Evolutionary conservation across 2,797 vertebrate genomes (phyloP).

Genomic region (Thamnophis elegans): DNA sequence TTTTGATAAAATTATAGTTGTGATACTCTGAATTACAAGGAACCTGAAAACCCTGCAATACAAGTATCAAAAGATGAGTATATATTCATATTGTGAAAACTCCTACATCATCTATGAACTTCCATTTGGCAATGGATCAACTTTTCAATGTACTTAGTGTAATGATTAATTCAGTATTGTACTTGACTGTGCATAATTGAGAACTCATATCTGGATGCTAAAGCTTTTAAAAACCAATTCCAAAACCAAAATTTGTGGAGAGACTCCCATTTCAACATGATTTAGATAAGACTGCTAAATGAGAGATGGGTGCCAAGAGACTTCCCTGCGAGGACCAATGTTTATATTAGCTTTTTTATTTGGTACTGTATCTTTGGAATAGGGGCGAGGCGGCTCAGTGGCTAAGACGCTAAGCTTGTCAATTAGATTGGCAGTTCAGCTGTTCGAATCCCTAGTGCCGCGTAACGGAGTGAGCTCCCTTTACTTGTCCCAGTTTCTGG

Average conservation of each 20-base stretch:
- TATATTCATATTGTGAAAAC: not conserved
- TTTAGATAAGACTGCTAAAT: not conserved
- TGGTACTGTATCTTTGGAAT: not conserved
- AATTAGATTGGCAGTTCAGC: too few species aligned
- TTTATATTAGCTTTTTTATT: not conserved
- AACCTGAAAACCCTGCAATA: slow-evolving; percentile 14
- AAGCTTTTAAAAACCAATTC: slow-evolving; percentile 9
- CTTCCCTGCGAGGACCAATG: not conserved
- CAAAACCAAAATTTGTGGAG: not conserved
- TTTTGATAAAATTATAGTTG: not conserved
- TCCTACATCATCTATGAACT: not conserved
- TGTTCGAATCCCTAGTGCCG: too few species aligned
- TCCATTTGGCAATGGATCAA: slow-evolving; percentile 8
- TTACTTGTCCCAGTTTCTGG: too few species aligned
- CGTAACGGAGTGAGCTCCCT: too few species aligned
- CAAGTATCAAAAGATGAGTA: not conserved
- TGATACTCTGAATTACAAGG: not conserved
- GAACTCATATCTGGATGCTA: slow-evolving; percentile 1
- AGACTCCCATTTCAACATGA: not conserved
- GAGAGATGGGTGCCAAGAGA: not conserved
- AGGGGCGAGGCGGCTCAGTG: too few species aligned
- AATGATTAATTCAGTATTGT: slow-evolving; percentile 25
- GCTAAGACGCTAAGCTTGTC: too few species aligned
- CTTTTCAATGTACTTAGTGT: slow-evolving; percentile 7
- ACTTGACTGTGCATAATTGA: not conserved